A percentile compares a stretch with the other conserved stretches of the same genome.
Conservation (phyloP, 2,797 vertebrate genomes). For the Sebastes glaucus region DNA sequence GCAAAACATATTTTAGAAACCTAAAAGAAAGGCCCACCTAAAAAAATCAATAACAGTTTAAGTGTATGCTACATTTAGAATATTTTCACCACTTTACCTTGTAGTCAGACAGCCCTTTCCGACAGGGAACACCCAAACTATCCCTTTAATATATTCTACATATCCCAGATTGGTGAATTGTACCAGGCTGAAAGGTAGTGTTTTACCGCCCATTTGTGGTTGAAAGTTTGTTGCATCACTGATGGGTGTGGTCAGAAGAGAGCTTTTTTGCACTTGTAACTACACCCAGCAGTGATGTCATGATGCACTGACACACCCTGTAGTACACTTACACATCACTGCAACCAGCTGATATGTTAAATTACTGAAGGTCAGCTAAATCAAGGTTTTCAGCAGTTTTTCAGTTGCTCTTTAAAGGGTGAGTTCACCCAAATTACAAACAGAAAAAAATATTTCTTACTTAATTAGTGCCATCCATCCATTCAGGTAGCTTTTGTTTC, state of each 20-base stretch:
- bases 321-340: background rate
- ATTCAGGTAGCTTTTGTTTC: background rate
- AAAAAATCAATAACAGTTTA: no score
- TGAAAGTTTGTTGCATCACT: background rate
- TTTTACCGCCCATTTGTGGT: background rate
- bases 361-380: background rate
- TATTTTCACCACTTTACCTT: no score
- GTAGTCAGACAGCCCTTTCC: no score
- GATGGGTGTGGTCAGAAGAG: background rate
- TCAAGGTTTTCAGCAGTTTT: background rate
- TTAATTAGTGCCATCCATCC: background rate
- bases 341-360: background rate
- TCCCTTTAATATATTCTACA: background rate
- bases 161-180: background rate
- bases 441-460: background rate
- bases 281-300: background rate
- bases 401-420: background rate
- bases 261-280: background rate
- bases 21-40: no score
- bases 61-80: accelerated
- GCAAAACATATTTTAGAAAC: no score
- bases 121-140: no score
- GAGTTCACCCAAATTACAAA: background rate
- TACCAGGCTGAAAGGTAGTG: background rate
- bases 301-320: background rate